phyloP scores from a whole-genome alignment of 2,888 invertebrate genomes.

The Danaus chrysippus region DNA sequence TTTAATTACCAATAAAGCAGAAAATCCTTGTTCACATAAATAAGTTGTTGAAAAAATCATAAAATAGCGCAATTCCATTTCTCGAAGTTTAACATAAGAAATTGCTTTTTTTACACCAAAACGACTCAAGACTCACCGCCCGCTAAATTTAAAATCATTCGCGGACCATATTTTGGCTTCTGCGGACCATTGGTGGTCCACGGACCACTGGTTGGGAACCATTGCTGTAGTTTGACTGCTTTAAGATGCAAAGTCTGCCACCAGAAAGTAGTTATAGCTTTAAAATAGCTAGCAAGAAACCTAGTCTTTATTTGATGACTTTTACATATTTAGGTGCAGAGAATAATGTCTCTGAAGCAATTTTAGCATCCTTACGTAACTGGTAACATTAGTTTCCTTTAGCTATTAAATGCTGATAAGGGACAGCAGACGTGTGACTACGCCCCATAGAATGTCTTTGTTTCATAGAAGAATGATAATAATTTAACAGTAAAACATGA shows the following conservation, averaged over 20 bases:
- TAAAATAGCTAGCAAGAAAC: constrained; percentile 1
- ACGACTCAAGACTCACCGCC: too few species aligned
- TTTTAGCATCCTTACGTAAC: constrained; percentile 10
- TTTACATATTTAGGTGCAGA: constrained; percentile 8
- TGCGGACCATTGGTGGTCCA: too few species aligned
- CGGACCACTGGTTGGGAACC: too few species aligned
- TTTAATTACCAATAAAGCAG: too few species aligned
- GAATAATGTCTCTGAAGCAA: constrained; percentile 12
- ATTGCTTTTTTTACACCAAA: too few species aligned
- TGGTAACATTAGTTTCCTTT: constrained; percentile 14
- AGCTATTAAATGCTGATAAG: constrained; percentile 14
- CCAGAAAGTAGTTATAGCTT: constrained; percentile 9
- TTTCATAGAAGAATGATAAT: background rate
- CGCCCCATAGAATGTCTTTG: constrained; percentile 9
- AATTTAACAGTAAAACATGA: background rate
- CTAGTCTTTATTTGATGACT: constrained; percentile 7
- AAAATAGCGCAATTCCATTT: too few species aligned
- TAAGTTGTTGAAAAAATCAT: too few species aligned
- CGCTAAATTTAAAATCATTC: too few species aligned
- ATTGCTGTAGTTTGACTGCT: constrained; percentile 15
- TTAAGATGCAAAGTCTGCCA: too few species aligned
- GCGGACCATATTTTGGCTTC: too few species aligned
- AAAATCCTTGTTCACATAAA: too few species aligned
- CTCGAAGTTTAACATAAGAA: too few species aligned
- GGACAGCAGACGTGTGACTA: constrained; percentile 6